Conservation (phyloP, 2,888 invertebrate species). For the Labia minor region DNA sequence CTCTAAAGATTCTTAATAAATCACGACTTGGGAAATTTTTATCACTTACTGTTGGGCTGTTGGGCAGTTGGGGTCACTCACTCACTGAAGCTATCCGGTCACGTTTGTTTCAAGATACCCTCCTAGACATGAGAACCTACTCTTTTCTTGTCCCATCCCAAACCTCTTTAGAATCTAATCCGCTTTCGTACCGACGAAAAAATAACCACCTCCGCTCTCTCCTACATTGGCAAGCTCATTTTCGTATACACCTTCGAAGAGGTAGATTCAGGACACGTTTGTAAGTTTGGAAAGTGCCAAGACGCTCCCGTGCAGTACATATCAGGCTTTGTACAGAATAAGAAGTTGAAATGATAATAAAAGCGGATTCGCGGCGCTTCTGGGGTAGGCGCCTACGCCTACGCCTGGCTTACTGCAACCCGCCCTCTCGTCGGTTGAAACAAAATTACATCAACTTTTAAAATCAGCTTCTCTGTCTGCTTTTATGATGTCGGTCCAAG, state of each 20-base stretch:
- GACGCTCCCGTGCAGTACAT: slow-evolving; percentile 1
- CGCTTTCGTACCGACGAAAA: neutral
- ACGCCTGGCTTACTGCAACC: neutral
- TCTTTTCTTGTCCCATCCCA: neutral
- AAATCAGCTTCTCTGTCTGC: neutral
- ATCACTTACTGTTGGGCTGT: neutral
- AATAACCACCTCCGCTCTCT: neutral
- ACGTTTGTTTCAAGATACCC: slow-evolving; percentile 6
- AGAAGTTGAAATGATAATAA: slow-evolving; percentile 8
- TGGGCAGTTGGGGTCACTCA: neutral
- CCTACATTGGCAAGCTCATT: neutral
- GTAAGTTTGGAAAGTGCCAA: slow-evolving; percentile 13
- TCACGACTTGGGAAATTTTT: neutral
- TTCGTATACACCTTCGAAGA: neutral
- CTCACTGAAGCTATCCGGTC: neutral
- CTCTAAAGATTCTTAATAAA: slow-evolving; percentile 5
- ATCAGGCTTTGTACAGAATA: slow-evolving; percentile 1
- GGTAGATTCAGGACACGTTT: slow-evolving; percentile 7
- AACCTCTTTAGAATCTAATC: neutral
- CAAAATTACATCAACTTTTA: slow-evolving; percentile 4
- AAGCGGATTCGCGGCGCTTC: slow-evolving; percentile 3
- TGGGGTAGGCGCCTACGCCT: neutral
- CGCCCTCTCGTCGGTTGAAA: too few species aligned
- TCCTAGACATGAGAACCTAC: neutral
- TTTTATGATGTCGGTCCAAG: neutral